Base-by-base conservation (phyloP, 1,140 invertebrate genomes). In the Bradynema listronoti region DNA sequence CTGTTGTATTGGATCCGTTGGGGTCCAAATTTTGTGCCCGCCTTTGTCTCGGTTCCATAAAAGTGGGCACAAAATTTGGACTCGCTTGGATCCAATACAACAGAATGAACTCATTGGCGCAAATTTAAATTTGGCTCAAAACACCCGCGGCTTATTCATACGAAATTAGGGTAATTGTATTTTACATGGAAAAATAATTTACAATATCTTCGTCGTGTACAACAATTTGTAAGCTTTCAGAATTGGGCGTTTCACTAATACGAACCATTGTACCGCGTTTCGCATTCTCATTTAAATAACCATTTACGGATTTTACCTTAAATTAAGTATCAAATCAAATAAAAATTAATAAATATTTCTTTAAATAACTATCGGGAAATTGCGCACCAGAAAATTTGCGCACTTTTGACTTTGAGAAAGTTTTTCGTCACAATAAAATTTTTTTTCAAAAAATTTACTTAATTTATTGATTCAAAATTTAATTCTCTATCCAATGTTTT, bases 191-290 rank as follows among this genome's bases (percentile, higher is more conserved):
- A 22, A 47, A 53, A 58, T 39, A 39, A 50, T 54, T 54, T 16
- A 75, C 74, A 54, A 77, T 56, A 62, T 77, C 74, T 36, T 63
- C 52, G 57, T 77, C 74, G 46, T 70, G 63, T 6, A 77, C 74
- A n/a, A 77, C 50, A 63, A 77, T 77, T 56, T 77, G 74, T 3
- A 77, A 41, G 7, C 66, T 58, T 29, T 69, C 72, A 0, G 75
- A 47, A 14, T 67, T 47, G 22, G 54, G 25, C 33, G 65, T 56
- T 1, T 72, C 67, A 6, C 51, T 61, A 14, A 76, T 63, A 30
- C 70, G 41, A 14, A 77, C 74, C 11, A 66, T 75, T 25, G 74
- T 78, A 39, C 74, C 74, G 24, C 67, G 58, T 41, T 71, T 61
- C 16, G 74, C 66, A 32, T 52, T 58, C 46, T 75, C 73, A 27